Evolutionary conservation across 2,797 vertebrate species (phyloP), one percentile per base, ranked within the genome.

Genomic region (Phrynocephalus vlangalii): DNA sequence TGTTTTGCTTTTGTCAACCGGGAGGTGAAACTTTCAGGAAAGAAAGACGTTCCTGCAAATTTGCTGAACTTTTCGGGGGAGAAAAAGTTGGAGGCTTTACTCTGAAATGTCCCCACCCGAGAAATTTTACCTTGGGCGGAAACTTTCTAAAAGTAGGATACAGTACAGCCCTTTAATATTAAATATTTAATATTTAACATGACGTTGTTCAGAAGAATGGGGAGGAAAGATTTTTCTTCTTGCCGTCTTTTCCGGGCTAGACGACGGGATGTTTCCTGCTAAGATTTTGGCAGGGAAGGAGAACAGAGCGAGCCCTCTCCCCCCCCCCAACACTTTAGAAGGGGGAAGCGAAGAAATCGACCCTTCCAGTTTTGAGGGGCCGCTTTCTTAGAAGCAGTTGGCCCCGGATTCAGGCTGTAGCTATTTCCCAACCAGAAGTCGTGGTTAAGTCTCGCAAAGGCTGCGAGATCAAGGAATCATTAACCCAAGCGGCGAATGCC

Each of bases 401-500:
- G 20, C 28, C 26, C 24, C 5, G n/a, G 28, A 66, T 24, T 18
- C 9, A 38, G 11, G 3, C 8, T 72, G 13, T 72, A 50, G 56
- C 56, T 10, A 60, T 44, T 13, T 9, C 6, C 18, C 60, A 63
- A 18, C 15, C 18, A 20, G 15, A 63, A 63, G 20, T 63, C 18
- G 60, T 24, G 24, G 18, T 67, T 30, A n/a, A 26, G 22, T 28
- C 15, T 13, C 68, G 52, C 79, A 82, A 77, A 44, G n/a, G 18
- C 15, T 44, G 66, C 66, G 38, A 83, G 86, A 30, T 16, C 22
- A 87, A 48, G 33, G 73, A 26, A 70, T 83, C 73, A n/a, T 83
- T 83, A 33, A 71, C 28, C n/a, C 6, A 26, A 48, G 11, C 3
- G 56, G 83, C 68, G 3, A 75, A 84, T 16, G n/a, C 38, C 66